Evolutionary conservation across 2,113 vertebrate genomes (phyloP).

Genomic region (Tor tambroides): DNA sequence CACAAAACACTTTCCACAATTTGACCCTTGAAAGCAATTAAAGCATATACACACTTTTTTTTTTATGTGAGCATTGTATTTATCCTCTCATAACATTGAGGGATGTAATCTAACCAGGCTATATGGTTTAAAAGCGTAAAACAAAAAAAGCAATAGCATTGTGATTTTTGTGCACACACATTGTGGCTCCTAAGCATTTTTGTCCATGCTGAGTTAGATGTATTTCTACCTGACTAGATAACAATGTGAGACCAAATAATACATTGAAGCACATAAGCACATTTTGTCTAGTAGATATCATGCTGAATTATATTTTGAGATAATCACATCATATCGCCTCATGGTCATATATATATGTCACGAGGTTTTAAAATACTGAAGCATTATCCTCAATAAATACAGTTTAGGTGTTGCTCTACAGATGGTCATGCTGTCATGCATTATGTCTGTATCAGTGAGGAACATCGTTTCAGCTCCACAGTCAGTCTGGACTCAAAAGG

Average conservation of each 20-base stretch:
- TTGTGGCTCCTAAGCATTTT: not conserved
- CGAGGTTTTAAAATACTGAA: not conserved
- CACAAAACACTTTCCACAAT: not conserved
- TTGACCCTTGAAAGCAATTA: not conserved
- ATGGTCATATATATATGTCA: not conserved
- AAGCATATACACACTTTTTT: too few species aligned
- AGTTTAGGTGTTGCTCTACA: not conserved
- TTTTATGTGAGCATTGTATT: not conserved
- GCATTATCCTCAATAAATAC: not conserved
- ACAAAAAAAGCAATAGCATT: not conserved
- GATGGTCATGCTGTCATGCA: not conserved
- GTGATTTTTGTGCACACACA: not conserved
- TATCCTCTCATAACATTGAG: not conserved
- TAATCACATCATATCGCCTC: not conserved
- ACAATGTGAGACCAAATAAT: not conserved
- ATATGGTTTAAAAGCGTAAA: not conserved
- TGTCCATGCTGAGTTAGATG: not conserved
- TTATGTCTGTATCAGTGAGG: not conserved
- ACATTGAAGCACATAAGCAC: not conserved
- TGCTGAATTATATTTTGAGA: not conserved
- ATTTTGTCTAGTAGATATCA: not conserved
- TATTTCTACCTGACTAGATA: not conserved
- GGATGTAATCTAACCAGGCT: not conserved
- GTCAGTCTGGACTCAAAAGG: not conserved
- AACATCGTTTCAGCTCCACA: conserved; percentile 66